These are phyloP conservation scores for Galagoides demidoff DNA, from an alignment of 2,797 vertebrate species.

Conservation along the genomic window DNA sequence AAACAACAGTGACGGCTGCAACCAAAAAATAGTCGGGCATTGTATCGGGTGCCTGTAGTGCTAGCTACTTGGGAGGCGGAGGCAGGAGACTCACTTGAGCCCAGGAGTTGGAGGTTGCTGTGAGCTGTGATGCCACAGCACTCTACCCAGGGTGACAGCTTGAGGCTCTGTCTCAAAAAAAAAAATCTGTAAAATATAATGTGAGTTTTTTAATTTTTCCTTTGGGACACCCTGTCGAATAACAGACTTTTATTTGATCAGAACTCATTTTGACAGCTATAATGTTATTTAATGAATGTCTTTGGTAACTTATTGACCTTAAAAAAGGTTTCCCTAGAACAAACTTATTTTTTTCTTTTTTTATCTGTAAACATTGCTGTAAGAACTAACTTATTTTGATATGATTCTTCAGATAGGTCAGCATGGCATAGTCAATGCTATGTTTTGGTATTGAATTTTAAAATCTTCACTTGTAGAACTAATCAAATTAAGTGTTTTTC, in stretches of 20 bases:
- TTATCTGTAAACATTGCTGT: too few relatives aligned
- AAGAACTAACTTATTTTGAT: not conserved
- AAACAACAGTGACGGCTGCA: too few relatives aligned
- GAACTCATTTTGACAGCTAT: conserved; percentile 5
- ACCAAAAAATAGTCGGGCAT: too few relatives aligned
- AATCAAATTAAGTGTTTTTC: not conserved
- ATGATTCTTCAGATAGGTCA: not conserved
- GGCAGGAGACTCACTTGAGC: too few relatives aligned
- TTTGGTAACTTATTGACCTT: not conserved
- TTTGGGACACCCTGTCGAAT: not conserved
- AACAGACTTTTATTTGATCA: not conserved
- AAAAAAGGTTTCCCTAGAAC: not conserved
- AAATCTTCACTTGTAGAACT: conserved; percentile 11
- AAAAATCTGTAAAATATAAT: too few relatives aligned
- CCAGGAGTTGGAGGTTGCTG: too few relatives aligned
- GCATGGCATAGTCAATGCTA: not conserved
- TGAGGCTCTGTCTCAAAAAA: too few relatives aligned
- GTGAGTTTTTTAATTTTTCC: too few relatives aligned
- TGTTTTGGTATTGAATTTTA: conserved; percentile 2
- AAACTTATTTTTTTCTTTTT: not conserved
- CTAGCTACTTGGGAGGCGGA: too few relatives aligned
- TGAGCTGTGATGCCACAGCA: too few relatives aligned
- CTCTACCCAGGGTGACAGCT: too few relatives aligned
- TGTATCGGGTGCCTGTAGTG: too few relatives aligned
- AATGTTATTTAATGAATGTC: not conserved